A percentile compares a stretch with the other conserved stretches of the same genome.
Evolutionary conservation across 2,888 invertebrate genomes (phyloP).

Genomic region (Deilephila porcellus): DNA sequence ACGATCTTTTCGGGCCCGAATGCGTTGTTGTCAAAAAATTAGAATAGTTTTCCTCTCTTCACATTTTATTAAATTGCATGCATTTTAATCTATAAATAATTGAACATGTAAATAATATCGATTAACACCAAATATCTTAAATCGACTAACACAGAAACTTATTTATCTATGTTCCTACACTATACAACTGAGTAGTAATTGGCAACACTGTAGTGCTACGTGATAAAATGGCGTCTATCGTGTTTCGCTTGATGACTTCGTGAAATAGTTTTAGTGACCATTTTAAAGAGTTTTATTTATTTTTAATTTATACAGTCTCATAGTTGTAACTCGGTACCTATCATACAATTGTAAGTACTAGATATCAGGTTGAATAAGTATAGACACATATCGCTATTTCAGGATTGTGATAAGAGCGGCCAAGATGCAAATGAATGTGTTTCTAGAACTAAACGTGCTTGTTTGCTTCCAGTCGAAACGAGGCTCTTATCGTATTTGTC

Average conservation of each 20-base stretch:
- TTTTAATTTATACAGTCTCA: constrained; percentile 29
- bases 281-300: constrained; percentile 44
- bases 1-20: too few species aligned
- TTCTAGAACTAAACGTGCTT: constrained; percentile 61
- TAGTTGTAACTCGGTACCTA: constrained; percentile 35
- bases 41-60: too few species aligned
- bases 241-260: constrained; percentile 63
- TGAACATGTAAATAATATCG: too few species aligned
- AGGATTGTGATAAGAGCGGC: constrained; percentile 71
- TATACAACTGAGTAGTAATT: not conserved
- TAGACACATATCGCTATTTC: constrained; percentile 46
- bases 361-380: constrained; percentile 32
- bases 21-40: too few species aligned
- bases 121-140: too few species aligned
- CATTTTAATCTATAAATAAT: too few species aligned
- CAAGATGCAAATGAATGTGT: constrained; percentile 62
- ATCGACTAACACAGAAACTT: too few species aligned
- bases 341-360: constrained; percentile 60
- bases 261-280: constrained; percentile 54
- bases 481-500: constrained; percentile 70
- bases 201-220: constrained; percentile 34
- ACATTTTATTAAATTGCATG: too few species aligned
- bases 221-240: constrained; percentile 77
- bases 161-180: too few species aligned
- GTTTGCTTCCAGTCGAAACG: constrained; percentile 80